Evolutionary conservation across 2,888 invertebrate genomes (phyloP).

Genomic region (Ditula angustiorana): DNA sequence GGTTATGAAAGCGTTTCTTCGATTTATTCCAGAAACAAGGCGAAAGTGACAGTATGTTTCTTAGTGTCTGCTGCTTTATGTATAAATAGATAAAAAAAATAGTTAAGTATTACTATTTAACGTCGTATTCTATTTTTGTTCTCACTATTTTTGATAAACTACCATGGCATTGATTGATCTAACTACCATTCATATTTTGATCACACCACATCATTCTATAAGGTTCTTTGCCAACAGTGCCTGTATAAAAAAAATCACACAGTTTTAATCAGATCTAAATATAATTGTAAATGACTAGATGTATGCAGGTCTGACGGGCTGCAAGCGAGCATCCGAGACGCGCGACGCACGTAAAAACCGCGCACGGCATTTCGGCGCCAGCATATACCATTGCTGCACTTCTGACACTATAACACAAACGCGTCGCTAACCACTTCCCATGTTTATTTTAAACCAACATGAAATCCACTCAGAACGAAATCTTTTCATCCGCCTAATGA

Average conservation of each 20-base stretch:
- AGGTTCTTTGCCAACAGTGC: neutral
- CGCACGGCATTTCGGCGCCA: constrained; percentile 20
- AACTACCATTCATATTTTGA: no score
- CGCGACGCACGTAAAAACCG: constrained; percentile 6
- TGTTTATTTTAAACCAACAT: constrained; percentile 22
- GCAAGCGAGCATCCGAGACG: neutral
- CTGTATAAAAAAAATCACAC: neutral
- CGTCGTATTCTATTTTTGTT: no score
- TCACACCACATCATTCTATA: no score
- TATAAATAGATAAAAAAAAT: no score
- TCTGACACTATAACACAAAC: neutral
- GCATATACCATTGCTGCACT: constrained; percentile 9
- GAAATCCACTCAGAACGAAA: constrained; percentile 10
- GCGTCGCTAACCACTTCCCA: constrained; percentile 21
- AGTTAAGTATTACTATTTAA: no score
- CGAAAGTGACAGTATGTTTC: neutral
- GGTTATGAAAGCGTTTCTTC: neutral
- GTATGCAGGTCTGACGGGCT: neutral
- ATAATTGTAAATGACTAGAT: neutral
- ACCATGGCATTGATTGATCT: no score
- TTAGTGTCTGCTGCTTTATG: neutral
- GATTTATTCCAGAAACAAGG: neutral
- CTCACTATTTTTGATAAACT: no score
- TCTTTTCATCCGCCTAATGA: constrained; percentile 27
- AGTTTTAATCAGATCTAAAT: neutral